Base-by-base conservation (phyloP, 35 echinoderm and acorn worm genomes). In the Chiridota heheva region DNA sequence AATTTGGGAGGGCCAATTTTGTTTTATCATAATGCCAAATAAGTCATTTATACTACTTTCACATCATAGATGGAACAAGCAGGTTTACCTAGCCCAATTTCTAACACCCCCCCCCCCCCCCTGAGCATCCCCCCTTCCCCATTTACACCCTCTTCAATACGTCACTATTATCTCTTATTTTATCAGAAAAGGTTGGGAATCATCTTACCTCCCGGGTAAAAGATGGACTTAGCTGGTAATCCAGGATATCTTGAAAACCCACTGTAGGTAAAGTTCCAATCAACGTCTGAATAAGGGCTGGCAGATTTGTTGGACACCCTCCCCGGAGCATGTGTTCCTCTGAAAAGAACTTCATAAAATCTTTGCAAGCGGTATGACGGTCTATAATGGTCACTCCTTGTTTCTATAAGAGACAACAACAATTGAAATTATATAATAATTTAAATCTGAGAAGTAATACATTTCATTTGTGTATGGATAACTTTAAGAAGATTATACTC, bases 241-340 rank as follows among this genome's bases (percentile, higher is more conserved):
- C 58, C 0, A 85, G 31, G 35, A 68, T 60, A 15, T 85, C 67
- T 34, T 85, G 82, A 20, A 44, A 56, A 12, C 48, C 36, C 1
- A 42, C 82, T 17, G 69, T 18, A 5, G 47, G 33, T 3, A 75
- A 15, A 5, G 43, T 44, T 75, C 71, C 71, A 5, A 48, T 51
- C 44, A 68, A 72, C 36, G 68, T 68, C 20, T 56, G 67, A 40
- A 58, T 36, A 60, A 85, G 43, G 26, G 65, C 68, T 42, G 31
- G 55, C 49, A 68, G 56, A 58, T 85, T 69, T 16, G 82, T 68
- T 26, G 82, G 82, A 62, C 82, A 85, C 40, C 82, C 82, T 44
- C 82, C 82, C 15, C 82, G 67, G 28, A 85, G 40, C 33, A 68
- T 40, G 18, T 85, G 82, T 33, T 85, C 82, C 27, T 85, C 68